Conservation (phyloP, 2,888 invertebrate species). For the Pterostichus madidus region DNA sequence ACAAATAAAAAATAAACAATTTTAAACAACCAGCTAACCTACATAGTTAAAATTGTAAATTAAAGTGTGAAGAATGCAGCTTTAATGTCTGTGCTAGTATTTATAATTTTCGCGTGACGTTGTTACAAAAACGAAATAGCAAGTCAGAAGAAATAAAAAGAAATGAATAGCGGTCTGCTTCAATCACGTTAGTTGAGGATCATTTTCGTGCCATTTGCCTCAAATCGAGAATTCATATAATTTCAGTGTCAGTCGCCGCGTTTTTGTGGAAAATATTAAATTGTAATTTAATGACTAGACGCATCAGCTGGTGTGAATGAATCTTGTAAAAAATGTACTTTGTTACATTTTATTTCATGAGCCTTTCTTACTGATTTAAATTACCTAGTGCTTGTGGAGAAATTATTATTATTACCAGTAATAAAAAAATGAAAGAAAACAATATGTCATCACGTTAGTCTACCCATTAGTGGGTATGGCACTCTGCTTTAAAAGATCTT, state of each 20-base stretch:
- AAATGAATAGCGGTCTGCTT: constrained; percentile 19
- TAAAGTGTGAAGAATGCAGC: too few relatives aligned
- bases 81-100: neutral
- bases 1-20: too few relatives aligned
- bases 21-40: too few relatives aligned
- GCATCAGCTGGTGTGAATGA: constrained; percentile 20
- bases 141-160: constrained; percentile 9
- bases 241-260: constrained; percentile 27
- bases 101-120: constrained; percentile 21
- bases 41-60: too few relatives aligned
- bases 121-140: constrained; percentile 13
- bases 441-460: too few relatives aligned
- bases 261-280: constrained; percentile 45
- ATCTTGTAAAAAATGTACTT: constrained; percentile 7
- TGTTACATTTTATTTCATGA: constrained; percentile 30
- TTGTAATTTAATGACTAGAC: constrained; percentile 36
- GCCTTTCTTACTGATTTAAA: neutral
- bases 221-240: constrained; percentile 52
- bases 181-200: constrained; percentile 27
- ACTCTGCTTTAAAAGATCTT: too few relatives aligned
- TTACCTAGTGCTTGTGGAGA: neutral
- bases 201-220: constrained; percentile 47
- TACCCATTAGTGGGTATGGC: too few relatives aligned
- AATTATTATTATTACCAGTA: too few relatives aligned
- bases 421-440: too few relatives aligned